Evolutionary conservation across 2,888 invertebrate species (phyloP).

Genomic region (Dicranocentrus wangi): DNA sequence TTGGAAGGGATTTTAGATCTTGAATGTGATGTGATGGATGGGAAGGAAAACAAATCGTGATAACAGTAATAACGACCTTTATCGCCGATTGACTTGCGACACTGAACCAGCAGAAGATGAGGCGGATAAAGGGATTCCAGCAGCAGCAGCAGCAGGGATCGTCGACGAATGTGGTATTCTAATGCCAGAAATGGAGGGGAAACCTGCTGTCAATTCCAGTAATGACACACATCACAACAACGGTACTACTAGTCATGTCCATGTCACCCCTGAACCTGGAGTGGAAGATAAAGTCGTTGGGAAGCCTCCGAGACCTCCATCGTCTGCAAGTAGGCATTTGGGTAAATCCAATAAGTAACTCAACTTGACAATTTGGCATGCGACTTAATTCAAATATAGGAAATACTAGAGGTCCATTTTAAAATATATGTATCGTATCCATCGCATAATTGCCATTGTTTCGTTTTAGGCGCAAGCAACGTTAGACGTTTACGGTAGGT

Average conservation of each 20-base stretch:
- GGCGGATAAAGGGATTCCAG: neutral
- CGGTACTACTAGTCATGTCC: slow-evolving; percentile 22
- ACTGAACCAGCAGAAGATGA: neutral
- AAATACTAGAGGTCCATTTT: neutral
- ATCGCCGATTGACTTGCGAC: neutral
- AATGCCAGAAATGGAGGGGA: neutral
- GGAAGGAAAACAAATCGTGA: slow-evolving; percentile 16
- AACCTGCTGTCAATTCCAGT: neutral
- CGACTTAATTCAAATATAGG: neutral
- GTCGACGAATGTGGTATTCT: slow-evolving; percentile 1
- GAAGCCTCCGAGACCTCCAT: slow-evolving; percentile 45
- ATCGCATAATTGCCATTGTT: too few species aligned
- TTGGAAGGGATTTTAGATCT: slow-evolving; percentile 68
- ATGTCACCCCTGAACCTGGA: too few species aligned
- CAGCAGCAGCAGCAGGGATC: too few species aligned
- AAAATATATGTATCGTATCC: neutral
- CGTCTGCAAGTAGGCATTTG: slow-evolving; percentile 29
- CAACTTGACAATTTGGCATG: neutral
- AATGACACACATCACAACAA: neutral
- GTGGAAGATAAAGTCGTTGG: slow-evolving; percentile 25
- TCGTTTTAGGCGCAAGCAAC: too few species aligned
- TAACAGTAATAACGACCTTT: neutral
- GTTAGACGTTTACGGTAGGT: too few species aligned
- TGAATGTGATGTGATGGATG: slow-evolving; percentile 43
- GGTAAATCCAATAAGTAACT: slow-evolving; percentile 6